Base-by-base conservation (phyloP, 2,888 invertebrate species). In the Eristalinus sepulchralis region DNA sequence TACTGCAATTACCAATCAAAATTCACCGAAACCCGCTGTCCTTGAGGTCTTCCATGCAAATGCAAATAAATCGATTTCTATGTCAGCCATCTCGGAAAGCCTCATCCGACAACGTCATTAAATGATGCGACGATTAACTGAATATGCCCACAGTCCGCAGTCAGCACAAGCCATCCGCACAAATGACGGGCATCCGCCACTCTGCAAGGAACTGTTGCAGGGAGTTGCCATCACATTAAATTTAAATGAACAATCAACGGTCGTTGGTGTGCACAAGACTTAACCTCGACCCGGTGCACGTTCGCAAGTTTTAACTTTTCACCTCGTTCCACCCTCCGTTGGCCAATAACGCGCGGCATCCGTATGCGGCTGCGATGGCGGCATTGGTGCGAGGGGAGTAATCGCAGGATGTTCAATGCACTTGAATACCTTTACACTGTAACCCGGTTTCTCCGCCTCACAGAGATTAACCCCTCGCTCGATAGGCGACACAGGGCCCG, bases 221-320 rank as follows among this genome's bases (percentile, higher is more conserved):
- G 17, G 47, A 47, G 36, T 36, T 47, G 63, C 68, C 68, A 78
- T 64, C 60, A 22, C 64, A 70, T 73, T 59, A 72, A 78, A 72
- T 72, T 85, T 68, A 77, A 72, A 81, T 81, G 72, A 77, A 62
- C 79, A 81, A 77, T 85, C 84, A 85, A 71, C 68, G 76, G 27
- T 60, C 80, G 67, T 76, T 84, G 47, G 17, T 27, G 22, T 36
- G 27, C 67, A 85, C 27, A 73, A 63, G 77, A 77, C 70, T 70
- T 73, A 85, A 77, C 85, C 85, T 70, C 82, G 73, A 77, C 76
- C 68, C 62, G 68, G 22, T 81, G 77, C 77, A 82, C 72, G 68
- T 82, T 33, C 31, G 66, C 68, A 80, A 67, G 66, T 81, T 81
- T 80, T 75, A 66, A 34, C 63, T 31, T 64, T 59, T 75, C n/a